phyloP scores from a whole-genome alignment of 2,113 vertebrate genomes.

The Butorides virescens region DNA sequence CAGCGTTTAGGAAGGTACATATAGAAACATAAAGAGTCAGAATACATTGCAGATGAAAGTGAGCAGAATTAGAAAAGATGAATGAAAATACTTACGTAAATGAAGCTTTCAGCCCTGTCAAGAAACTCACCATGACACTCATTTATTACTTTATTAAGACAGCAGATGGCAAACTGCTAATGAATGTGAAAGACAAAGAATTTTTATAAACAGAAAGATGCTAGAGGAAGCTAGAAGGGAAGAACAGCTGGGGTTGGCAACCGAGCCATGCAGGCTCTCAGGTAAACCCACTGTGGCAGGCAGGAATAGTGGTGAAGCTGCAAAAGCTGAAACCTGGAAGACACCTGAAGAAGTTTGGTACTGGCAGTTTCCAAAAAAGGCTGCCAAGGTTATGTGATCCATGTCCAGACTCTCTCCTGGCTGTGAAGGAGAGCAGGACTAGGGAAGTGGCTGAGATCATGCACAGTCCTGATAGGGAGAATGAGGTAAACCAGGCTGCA shows the following conservation, averaged over 20 bases:
- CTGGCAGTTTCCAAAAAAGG: background rate
- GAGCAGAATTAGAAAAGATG: background rate
- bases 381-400: background rate
- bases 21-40: background rate
- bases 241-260: background rate
- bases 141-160: slow-evolving; percentile 69
- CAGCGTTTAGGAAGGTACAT: background rate
- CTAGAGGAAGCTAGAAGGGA: background rate
- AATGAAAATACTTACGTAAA: slow-evolving; percentile 58
- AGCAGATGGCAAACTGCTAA: slow-evolving; percentile 72
- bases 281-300: background rate
- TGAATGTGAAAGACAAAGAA: slow-evolving; percentile 48
- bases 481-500: accelerated
- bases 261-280: background rate
- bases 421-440: background rate
- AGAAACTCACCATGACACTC: slow-evolving; percentile 24
- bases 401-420: background rate
- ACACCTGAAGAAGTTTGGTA: background rate
- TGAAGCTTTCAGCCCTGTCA: slow-evolving; percentile 35
- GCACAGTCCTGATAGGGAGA: background rate
- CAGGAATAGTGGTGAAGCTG: background rate
- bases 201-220: background rate
- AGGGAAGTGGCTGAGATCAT: background rate
- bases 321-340: background rate
- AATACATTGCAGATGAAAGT: background rate